Evolutionary conservation across 2,888 invertebrate species (phyloP), one percentile per base, ranked within the genome.

Genomic region (Chrysotoxum bicinctum): DNA sequence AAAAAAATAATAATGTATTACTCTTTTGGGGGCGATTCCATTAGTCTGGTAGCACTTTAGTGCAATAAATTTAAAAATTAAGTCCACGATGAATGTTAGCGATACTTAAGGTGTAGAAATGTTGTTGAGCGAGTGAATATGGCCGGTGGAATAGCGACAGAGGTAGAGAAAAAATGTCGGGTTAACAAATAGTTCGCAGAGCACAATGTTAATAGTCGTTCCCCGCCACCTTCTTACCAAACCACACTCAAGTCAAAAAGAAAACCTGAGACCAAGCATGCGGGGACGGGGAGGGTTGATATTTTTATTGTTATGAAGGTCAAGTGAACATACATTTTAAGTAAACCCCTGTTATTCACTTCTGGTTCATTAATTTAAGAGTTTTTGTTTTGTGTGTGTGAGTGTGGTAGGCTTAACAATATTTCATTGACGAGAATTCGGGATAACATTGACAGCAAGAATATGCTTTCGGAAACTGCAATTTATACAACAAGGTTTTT

Each of bases 11-110:
- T 50, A 50, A 50, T 37, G 48, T 72, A 79, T 72, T 66, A 54
- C 72, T 75, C 75, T 84, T 80, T 52, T 70, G 84, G 68, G 66
- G 80, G 56, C 26, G 66, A 72, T 68, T 76, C 80, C 80, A 80
- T 80, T 85, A 79, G 70, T 75, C 70, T 58, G 56, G 58, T 56
- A 81, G 69, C 68, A 66, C 58, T 66, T 66, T 21, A 66, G 76
- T 56, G 73, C 64, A 73, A 81, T 85, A 85, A 85, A 85, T 85
- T 85, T 64, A 68, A 81, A 85, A 80, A 77, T 64, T 73, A 81
- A 81, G 69, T 73, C 62, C 76, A 76, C 80, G 73, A 73, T 69
- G 80, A 81, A 73, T 81, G 72, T 73, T 77, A 62, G 68, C 72
- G 62, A 73, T 77, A 56, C 60, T 73, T 76, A n/a, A 64, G 74